phyloP scores from a whole-genome alignment of 2,888 invertebrate genomes.

The Oscheius sp. region DNA sequence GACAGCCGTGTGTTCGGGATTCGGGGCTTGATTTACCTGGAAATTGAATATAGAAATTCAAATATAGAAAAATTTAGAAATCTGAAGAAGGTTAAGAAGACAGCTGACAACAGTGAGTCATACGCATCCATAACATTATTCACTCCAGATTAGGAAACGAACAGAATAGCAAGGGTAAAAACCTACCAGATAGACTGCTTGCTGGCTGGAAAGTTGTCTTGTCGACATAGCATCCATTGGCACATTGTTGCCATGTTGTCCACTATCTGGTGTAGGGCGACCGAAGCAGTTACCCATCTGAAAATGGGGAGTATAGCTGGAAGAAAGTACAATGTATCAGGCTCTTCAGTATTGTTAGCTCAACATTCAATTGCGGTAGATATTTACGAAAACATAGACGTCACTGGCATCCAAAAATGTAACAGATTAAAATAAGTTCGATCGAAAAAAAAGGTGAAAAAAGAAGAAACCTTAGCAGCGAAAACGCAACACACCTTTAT shows the following conservation, averaged over 20 bases:
- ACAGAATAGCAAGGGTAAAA: neutral
- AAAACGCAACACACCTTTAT: too few species aligned
- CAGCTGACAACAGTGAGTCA: neutral
- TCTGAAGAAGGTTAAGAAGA: neutral
- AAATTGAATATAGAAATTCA: neutral
- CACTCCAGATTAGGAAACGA: neutral
- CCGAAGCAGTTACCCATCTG: slow-evolving; percentile 29
- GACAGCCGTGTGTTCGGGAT: neutral
- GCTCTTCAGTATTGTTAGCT: too few species aligned
- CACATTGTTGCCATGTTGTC: slow-evolving; percentile 4
- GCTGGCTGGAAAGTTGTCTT: neutral
- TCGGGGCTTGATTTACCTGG: slow-evolving; percentile 11
- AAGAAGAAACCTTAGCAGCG: too few species aligned
- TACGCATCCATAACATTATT: slow-evolving; percentile 2
- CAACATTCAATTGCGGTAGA: too few species aligned
- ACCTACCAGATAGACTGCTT: slow-evolving; percentile 9
- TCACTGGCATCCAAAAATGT: too few species aligned
- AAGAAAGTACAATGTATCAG: too few species aligned
- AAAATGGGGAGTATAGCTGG: too few species aligned
- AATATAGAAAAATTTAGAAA: too few species aligned
- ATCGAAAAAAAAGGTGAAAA: too few species aligned
- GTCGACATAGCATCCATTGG: slow-evolving; percentile 1
- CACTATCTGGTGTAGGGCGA: slow-evolving; percentile 10
- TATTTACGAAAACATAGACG: too few species aligned
- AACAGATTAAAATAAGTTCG: too few species aligned